These are phyloP conservation scores for Rynchops niger DNA, from an alignment of 2,113 vertebrate genomes.

Conservation along the genomic window DNA sequence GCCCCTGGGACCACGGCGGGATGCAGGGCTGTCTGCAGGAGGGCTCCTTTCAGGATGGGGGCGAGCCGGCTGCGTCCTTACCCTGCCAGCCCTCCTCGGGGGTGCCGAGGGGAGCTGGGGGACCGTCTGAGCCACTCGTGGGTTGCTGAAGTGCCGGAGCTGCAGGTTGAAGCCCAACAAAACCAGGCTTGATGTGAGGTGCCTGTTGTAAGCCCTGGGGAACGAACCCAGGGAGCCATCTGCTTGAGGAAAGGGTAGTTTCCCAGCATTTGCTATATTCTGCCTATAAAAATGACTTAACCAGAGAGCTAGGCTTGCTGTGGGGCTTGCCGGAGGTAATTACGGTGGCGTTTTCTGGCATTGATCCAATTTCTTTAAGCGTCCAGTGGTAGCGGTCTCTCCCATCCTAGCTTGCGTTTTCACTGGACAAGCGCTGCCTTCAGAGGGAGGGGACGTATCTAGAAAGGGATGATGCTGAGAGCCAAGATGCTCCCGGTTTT, in stretches of 20 bases:
- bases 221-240: neutral
- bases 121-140: neutral
- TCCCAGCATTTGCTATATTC: neutral
- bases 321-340: neutral
- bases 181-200: neutral
- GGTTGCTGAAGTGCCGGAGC: neutral
- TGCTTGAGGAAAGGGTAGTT: neutral
- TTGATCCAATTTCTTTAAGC: neutral
- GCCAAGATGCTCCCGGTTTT: neutral
- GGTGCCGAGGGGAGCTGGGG: neutral
- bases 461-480: neutral
- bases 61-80: neutral
- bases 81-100: accelerated
- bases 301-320: neutral
- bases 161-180: neutral
- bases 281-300: neutral
- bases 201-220: neutral
- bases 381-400: neutral
- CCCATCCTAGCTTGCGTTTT: neutral
- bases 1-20: neutral
- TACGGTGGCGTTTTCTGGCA: neutral
- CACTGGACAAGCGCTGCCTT: neutral
- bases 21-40: neutral
- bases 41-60: neutral
- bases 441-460: neutral